Evolutionary conservation across 2,797 vertebrate genomes (phyloP).

Genomic region (Cirrhinus molitorella): DNA sequence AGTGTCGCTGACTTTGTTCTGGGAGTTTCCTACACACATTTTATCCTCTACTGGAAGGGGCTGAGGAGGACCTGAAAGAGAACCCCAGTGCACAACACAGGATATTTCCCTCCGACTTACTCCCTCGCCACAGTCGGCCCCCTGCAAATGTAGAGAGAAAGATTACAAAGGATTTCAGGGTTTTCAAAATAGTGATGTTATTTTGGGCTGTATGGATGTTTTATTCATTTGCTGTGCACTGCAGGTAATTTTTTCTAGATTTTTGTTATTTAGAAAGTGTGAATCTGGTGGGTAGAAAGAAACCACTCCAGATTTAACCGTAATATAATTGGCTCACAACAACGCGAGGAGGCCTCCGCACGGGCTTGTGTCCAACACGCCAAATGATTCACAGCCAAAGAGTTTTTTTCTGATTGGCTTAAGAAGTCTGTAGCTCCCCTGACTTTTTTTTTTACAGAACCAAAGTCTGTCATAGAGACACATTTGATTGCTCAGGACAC

Average conservation of each 20-base stretch:
- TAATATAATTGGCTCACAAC: slow-evolving; percentile 12
- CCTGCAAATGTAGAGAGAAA: slow-evolving; percentile 66
- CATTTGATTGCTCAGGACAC: no score
- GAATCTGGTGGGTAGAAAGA: slow-evolving; percentile 8
- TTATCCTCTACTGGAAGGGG: slow-evolving; percentile 68
- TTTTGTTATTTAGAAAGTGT: neutral
- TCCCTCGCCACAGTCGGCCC: slow-evolving; percentile 87
- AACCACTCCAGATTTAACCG: slow-evolving; percentile 7
- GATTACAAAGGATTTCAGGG: slow-evolving; percentile 4
- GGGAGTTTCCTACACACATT: slow-evolving; percentile 72
- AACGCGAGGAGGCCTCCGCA: neutral
- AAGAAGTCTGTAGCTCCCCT: neutral
- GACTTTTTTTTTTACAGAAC: neutral
- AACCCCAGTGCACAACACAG: slow-evolving; percentile 80
- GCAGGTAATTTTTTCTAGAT: neutral
- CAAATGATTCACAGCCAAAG: slow-evolving; percentile 12
- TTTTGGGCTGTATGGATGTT: neutral
- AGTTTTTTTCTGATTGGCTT: neutral
- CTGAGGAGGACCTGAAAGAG: slow-evolving; percentile 57
- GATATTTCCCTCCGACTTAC: slow-evolving; percentile 79
- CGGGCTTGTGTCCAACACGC: neutral
- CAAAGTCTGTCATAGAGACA: no score
- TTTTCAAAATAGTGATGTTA: neutral
- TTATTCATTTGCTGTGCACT: neutral
- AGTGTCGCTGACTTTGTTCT: slow-evolving; percentile 62